Conservation (phyloP, 2,797 vertebrate genomes). For the Myiothlypis chrysogaster region DNA sequence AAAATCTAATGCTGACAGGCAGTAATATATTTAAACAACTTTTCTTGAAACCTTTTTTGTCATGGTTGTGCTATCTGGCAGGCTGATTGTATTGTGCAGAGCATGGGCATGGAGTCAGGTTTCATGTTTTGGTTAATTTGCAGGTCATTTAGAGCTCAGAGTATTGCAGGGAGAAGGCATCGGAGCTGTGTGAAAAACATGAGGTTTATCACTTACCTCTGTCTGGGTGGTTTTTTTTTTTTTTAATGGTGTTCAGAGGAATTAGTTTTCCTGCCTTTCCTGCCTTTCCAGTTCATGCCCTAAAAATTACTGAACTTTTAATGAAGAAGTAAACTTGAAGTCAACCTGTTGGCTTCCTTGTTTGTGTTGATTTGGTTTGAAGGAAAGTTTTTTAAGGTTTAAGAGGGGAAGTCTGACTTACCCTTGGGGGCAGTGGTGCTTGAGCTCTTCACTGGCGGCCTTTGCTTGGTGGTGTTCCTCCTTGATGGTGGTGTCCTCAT, state of each 20-base stretch:
- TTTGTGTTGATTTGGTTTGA: neutral
- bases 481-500: neutral
- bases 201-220: neutral
- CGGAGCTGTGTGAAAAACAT: neutral
- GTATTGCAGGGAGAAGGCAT: neutral
- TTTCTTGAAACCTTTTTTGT: constrained; percentile 21
- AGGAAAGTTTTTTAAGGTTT: neutral
- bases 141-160: neutral
- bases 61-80: neutral
- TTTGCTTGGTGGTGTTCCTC: neutral
- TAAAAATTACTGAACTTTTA: neutral
- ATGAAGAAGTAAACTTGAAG: neutral
- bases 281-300: neutral
- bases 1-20: neutral
- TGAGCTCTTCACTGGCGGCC: neutral
- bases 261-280: neutral
- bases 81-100: neutral
- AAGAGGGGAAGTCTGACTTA: neutral
- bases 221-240: neutral
- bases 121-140: constrained; percentile 47
- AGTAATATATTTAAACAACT: neutral
- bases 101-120: neutral
- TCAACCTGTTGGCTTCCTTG: neutral
- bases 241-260: neutral
- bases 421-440: neutral